A percentile compares a stretch with the other conserved stretches of the same genome.
These are phyloP conservation scores for Poecilia wingei DNA, from an alignment of 2,797 vertebrate species.

Conservation along the genomic window DNA sequence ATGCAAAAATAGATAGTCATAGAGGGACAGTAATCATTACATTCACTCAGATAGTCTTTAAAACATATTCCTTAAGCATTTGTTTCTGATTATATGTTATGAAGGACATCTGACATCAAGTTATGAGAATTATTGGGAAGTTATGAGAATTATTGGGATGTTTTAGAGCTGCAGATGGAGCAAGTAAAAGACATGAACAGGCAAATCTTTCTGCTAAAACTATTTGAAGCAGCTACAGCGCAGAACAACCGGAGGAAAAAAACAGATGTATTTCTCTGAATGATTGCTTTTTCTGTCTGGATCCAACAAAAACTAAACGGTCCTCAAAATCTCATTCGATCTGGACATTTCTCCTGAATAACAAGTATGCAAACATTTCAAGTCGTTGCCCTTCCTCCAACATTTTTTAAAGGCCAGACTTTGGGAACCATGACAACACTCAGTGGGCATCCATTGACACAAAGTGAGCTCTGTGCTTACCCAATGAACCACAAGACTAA, in stretches of 20 bases:
- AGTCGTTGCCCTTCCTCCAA: slow-evolving; percentile 64
- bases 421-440: slow-evolving; percentile 77
- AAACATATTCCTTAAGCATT: slow-evolving; percentile 15
- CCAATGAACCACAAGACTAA: slow-evolving; percentile 61
- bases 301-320: slow-evolving; percentile 37
- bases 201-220: slow-evolving; percentile 32
- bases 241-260: slow-evolving; percentile 10
- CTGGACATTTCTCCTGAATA: slow-evolving; percentile 56
- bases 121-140: slow-evolving; percentile 25
- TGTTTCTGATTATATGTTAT: slow-evolving; percentile 32
- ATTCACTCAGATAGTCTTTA: slow-evolving; percentile 33
- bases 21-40: slow-evolving; percentile 51
- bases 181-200: slow-evolving; percentile 21
- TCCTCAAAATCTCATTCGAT: slow-evolving; percentile 54
- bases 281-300: not conserved
- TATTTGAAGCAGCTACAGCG: slow-evolving; percentile 35
- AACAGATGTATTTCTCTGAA: not conserved
- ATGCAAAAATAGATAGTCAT: slow-evolving; percentile 70
- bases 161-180: slow-evolving; percentile 53
- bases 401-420: slow-evolving; percentile 66
- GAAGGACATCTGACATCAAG: slow-evolving; percentile 42
- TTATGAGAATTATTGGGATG: slow-evolving; percentile 22
- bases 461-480: slow-evolving; percentile 54
- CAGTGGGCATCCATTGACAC: slow-evolving; percentile 60
- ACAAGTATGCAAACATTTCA: slow-evolving; percentile 66